These are phyloP conservation scores for Euplexia lucipara DNA, from an alignment of 2,888 invertebrate species.

Conservation along the genomic window DNA sequence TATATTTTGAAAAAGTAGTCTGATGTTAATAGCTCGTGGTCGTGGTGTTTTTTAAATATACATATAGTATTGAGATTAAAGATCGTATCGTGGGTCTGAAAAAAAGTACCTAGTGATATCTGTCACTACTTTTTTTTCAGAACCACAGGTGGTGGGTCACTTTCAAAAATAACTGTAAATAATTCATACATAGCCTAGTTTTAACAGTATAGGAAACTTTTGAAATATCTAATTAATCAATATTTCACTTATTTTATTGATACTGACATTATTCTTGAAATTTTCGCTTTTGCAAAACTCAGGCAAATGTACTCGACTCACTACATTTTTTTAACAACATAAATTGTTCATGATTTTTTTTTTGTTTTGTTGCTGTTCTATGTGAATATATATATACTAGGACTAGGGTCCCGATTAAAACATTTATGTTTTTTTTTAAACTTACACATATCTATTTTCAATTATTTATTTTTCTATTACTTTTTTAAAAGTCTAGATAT, in stretches of 20 bases:
- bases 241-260: too few species aligned
- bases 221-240: background rate
- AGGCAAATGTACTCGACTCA: too few species aligned
- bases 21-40: conserved; percentile 6
- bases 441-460: too few species aligned
- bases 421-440: background rate
- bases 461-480: background rate
- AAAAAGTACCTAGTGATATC: conserved; percentile 31
- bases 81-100: conserved; percentile 26
- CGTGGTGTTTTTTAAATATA: conserved; percentile 23
- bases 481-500: too few species aligned
- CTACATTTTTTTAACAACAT: too few species aligned
- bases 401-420: too few species aligned
- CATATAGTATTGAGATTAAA: conserved; percentile 37
- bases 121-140: too few species aligned
- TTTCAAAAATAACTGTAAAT: conserved; percentile 10
- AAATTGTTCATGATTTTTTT: too few species aligned
- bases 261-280: too few species aligned
- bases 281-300: too few species aligned
- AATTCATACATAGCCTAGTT: background rate
- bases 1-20: conserved; percentile 29
- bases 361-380: too few species aligned
- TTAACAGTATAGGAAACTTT: background rate
- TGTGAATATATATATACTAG: too few species aligned
- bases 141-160: background rate